Evolutionary conservation across 1,140 invertebrate species (phyloP), one percentile per base, ranked within the genome.

Genomic region (Zaprionus tsacasi): DNA sequence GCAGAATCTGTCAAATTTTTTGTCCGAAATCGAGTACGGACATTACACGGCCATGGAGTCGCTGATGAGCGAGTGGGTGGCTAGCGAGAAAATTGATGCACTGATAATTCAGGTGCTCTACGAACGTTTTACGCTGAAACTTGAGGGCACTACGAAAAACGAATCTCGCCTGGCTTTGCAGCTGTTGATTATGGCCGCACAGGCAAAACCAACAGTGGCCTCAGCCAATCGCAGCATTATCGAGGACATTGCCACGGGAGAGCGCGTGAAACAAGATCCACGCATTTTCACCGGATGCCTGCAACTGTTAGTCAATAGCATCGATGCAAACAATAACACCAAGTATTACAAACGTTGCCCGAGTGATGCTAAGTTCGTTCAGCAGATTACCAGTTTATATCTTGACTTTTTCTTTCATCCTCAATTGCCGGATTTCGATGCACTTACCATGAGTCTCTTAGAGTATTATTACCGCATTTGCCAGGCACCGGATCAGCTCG

Each of bases 41-140:
- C 95, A 96, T 74, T 93, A 95, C 58, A 94, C 95, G 30, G 96
- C 96, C 13, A 92, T 98, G 30, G 94, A 96, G 65, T 94, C 95
- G 69, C 92, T 98, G 38, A 94, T 97, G 15, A 86, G 91, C 33
- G 94, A 95, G 65, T 98, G 95, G 95, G 93, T 95, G 48, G 93
- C 91, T 45, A 94, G 93, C 27, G 95, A 94, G 0, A 95, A 96
- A 57, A 93, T 95, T 68, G 93, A 93, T 8, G 92, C 93, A 0
- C 72, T 92, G 1, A 88, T 94, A 21, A 93, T 95, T 79, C 94
- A 94, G 94, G 94, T 97, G 11, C 93, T 98, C 36, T 98, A 96
- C 95, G 96, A 98, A 92, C 95, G 95, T 66, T 98, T 97, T 89
- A 94, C 96, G 0, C 94, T 96, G 78, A 97, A 96, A 83, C 94